Evolutionary conservation across 2,888 invertebrate genomes (phyloP).

Genomic region (Brachypalpus laphriformis): DNA sequence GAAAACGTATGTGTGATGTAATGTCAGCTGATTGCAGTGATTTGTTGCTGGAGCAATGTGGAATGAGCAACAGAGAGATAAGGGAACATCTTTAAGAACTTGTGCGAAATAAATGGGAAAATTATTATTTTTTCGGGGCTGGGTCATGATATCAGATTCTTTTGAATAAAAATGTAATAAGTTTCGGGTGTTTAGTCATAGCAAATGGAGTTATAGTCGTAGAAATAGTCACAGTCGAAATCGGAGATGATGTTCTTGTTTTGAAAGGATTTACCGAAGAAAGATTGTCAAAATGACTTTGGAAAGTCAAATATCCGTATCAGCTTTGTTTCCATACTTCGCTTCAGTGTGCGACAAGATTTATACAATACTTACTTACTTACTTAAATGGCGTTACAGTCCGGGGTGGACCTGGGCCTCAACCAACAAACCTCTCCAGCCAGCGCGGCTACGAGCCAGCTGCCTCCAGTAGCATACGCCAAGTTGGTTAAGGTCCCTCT

Average conservation of each 20-base stretch:
- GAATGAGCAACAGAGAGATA: neutral
- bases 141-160: neutral
- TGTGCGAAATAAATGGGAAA: neutral
- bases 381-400: no score
- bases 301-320: no score
- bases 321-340: no score
- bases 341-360: no score
- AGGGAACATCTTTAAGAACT: neutral
- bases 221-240: neutral
- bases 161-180: neutral
- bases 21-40: constrained; percentile 43
- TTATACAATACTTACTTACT: no score
- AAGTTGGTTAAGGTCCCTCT: no score
- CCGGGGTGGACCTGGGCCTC: no score
- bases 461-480: no score
- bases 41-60: neutral
- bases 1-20: constrained; percentile 44
- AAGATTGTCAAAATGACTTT: neutral
- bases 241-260: neutral
- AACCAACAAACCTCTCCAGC: no score
- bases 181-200: neutral
- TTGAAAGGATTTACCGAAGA: neutral
- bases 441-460: no score
- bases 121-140: neutral
- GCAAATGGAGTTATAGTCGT: neutral